phyloP scores from a whole-genome alignment of 2,888 invertebrate species.

The Trachelus troglodyta region DNA sequence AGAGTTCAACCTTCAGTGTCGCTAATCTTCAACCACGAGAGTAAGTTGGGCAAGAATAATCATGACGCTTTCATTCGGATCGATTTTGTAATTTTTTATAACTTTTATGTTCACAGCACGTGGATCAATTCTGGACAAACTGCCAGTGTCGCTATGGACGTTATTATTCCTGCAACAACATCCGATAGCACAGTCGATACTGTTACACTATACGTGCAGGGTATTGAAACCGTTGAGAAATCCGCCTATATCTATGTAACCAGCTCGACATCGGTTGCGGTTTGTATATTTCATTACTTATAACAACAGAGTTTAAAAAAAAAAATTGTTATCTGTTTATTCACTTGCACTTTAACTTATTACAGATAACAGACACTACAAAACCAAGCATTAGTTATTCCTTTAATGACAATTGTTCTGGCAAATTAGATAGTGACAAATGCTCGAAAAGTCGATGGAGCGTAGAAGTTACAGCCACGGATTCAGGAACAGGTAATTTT shows the following conservation, averaged over 20 bases:
- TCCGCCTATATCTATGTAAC: conserved; percentile 49
- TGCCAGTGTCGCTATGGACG: conserved; percentile 38
- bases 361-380: conserved; percentile 67
- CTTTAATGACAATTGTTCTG: conserved; percentile 75
- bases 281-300: neutral
- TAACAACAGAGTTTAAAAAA: neutral
- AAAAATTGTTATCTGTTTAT: neutral
- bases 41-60: conserved; percentile 61
- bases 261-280: conserved; percentile 31
- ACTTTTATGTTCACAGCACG: conserved; percentile 20
- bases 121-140: conserved; percentile 50
- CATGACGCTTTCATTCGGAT: neutral
- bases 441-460: conserved; percentile 80
- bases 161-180: conserved; percentile 40
- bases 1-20: conserved; percentile 70
- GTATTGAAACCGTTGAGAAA: conserved; percentile 48
- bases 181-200: conserved; percentile 38
- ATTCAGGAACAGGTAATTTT: conserved; percentile 72
- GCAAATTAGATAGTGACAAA: conserved; percentile 67
- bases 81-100: neutral
- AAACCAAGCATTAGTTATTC: conserved; percentile 73
- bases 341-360: neutral
- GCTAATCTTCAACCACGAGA: conserved; percentile 69
- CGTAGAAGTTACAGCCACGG: conserved; percentile 75
- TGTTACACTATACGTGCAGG: conserved; percentile 44